Evolutionary conservation across 2,888 invertebrate species (phyloP), one percentile per base, ranked within the genome.

Genomic region (Hermaeophaga mercurialis): DNA sequence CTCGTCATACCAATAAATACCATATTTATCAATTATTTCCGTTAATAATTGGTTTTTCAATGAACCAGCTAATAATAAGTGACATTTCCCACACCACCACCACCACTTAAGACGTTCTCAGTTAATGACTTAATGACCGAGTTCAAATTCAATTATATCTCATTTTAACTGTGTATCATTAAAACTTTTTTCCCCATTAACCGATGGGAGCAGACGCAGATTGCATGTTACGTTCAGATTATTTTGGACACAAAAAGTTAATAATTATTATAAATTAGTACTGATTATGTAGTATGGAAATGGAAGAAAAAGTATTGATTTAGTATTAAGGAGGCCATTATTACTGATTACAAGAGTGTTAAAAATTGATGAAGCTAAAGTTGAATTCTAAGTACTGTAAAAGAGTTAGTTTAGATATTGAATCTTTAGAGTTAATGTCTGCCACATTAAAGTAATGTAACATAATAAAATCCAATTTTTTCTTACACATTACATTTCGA

Each of bases 51-150:
- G 18, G 5, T 33, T 48, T 48, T 48, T 38, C 36, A 48, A 36
- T 48, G 15, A 36, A 22, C 22, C 24, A 12, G 8, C 24, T 49
- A 49, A 43, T 49, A 17, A 49, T 14, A 49, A 41, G 28, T 49
- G 18, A 49, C 49, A 49, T 49, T 49, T 49, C 41, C 49, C 49
- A 49, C 39, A 49, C 38, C 48, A 28, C n/a, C n/a, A n/a, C n/a
- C n/a, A n/a, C n/a, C 26, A 39, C 49, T 49, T 49, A 31, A 49
- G 41, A 49, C 39, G 31, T 41, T 49, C 8, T 0, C 34, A 34
- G 22, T 19, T 49, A 49, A 49, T 49, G 28, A 41, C 31, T 49
- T 49, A 49, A 49, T 49, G 19, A 49, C 41, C 28, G 41, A n/a
- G 39, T 43, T 49, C 11, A 49, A 49, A 49, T 41, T 49, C 49